These are phyloP conservation scores for Gnatocerus cornutus DNA, from an alignment of 2,888 invertebrate species.

Conservation along the genomic window DNA sequence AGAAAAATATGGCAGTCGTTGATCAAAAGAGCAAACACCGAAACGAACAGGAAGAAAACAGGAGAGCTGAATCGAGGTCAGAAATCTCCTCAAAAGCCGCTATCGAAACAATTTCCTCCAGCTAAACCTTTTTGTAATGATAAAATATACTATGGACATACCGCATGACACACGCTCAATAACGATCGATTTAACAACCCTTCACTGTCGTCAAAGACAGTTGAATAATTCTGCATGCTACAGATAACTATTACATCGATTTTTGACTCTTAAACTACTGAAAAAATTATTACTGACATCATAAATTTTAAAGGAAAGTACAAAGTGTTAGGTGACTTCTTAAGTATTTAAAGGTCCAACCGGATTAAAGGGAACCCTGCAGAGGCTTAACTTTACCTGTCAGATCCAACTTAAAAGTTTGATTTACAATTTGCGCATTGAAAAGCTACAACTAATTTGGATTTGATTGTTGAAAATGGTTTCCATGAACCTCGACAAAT, in stretches of 20 bases:
- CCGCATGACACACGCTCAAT: not conserved
- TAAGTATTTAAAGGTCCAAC: too few relatives aligned
- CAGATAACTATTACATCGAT: not conserved
- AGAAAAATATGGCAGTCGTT: slow-evolving; percentile 39
- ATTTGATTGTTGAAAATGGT: too few relatives aligned
- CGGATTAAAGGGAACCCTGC: too few relatives aligned
- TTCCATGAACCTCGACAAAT: too few relatives aligned
- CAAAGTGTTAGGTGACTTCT: too few relatives aligned
- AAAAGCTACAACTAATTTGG: too few relatives aligned
- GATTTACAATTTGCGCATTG: too few relatives aligned
- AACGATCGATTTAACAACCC: too few relatives aligned
- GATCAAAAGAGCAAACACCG: slow-evolving; percentile 37
- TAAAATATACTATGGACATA: not conserved
- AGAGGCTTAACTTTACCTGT: too few relatives aligned
- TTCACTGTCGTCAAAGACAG: too few relatives aligned
- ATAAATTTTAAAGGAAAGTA: not conserved
- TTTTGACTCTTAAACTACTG: not conserved
- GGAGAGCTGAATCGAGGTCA: slow-evolving; percentile 16
- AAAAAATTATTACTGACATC: not conserved
- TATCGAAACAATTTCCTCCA: not conserved
- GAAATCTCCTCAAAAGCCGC: not conserved
- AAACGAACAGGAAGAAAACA: slow-evolving; percentile 34
- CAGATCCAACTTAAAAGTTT: too few relatives aligned
- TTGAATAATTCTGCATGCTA: too few relatives aligned
- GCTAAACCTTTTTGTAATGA: not conserved